Conservation (phyloP, 1,140 invertebrate genomes). For the Cotesia glomerata region DNA sequence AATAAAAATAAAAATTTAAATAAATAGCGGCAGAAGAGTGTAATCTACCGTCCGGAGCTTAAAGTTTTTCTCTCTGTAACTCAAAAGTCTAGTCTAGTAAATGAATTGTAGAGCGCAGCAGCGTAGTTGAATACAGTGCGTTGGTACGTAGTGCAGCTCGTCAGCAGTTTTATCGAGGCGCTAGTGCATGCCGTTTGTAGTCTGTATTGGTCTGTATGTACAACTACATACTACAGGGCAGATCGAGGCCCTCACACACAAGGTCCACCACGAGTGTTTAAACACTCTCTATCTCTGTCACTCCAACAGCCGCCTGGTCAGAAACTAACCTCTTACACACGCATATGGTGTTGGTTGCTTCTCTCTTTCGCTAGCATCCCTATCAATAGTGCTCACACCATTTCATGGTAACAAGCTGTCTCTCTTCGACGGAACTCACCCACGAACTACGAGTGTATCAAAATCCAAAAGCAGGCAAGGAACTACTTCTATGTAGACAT, state of each 20-base stretch:
- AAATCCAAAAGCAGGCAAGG: no score
- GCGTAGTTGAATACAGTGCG: neutral
- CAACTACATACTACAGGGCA: no score
- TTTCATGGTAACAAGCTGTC: constrained; percentile 3
- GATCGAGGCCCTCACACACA: neutral
- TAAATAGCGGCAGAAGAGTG: no score
- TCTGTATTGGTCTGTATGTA: no score
- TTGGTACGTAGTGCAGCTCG: constrained; percentile 1
- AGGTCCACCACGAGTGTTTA: neutral
- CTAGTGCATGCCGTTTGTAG: constrained; percentile 5
- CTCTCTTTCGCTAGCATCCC: constrained; percentile 1
- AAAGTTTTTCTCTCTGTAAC: neutral
- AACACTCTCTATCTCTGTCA: neutral
- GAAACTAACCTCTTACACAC: neutral
- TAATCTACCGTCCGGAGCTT: no score
- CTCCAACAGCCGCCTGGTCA: neutral
- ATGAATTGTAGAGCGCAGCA: neutral
- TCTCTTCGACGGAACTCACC: neutral
- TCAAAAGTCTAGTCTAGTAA: neutral
- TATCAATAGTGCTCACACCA: neutral
- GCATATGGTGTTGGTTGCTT: neutral
- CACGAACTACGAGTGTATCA: no score
- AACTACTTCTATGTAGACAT: no score
- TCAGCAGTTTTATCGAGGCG: constrained; percentile 15
- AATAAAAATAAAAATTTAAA: neutral